Percentiles rank a stretch among this genome's conserved stretches.
phyloP scores from a whole-genome alignment of 2,797 vertebrate species.

The Oceanodroma leucorhoa region DNA sequence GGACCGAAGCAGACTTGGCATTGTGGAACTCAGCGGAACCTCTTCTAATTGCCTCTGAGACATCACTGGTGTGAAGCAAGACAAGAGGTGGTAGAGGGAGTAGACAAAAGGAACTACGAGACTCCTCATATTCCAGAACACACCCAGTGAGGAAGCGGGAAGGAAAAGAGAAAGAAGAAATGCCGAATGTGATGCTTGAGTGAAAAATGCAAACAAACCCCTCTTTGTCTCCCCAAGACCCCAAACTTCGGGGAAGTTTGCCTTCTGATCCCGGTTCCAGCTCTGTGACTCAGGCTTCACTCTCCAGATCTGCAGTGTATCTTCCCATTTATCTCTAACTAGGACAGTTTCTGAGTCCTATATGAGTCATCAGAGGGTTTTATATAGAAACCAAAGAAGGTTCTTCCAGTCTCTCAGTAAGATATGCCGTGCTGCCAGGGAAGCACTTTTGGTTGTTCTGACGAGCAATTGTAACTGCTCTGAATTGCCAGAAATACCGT shows the following conservation, averaged over 20 bases:
- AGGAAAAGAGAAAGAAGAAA: background rate
- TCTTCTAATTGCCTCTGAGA: conserved; percentile 16
- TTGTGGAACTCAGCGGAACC: background rate
- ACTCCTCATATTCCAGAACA: background rate
- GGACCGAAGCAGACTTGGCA: background rate
- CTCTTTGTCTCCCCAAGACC: background rate
- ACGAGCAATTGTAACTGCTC: conserved; percentile 54
- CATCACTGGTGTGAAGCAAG: background rate
- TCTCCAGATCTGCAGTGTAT: conserved; percentile 51
- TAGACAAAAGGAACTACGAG: background rate
- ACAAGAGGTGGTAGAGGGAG: background rate
- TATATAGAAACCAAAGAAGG: conserved; percentile 72
- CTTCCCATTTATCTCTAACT: conserved; percentile 67
- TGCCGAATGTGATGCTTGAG: accelerated
- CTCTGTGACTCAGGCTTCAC: conserved; percentile 52
- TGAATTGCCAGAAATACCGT: conserved; percentile 74
- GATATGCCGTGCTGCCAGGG: conserved; percentile 61
- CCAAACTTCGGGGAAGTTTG: background rate
- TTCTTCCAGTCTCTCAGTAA: conserved; percentile 72
- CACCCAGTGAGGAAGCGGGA: background rate
- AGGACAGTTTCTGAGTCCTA: conserved; percentile 66
- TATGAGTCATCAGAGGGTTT: conserved; percentile 69
- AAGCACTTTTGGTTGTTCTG: conserved; percentile 69
- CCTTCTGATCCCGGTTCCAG: conserved; percentile 30
- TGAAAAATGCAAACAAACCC: background rate